phyloP scores from a whole-genome alignment of 2,113 vertebrate species.

The Willisornis vidua region DNA sequence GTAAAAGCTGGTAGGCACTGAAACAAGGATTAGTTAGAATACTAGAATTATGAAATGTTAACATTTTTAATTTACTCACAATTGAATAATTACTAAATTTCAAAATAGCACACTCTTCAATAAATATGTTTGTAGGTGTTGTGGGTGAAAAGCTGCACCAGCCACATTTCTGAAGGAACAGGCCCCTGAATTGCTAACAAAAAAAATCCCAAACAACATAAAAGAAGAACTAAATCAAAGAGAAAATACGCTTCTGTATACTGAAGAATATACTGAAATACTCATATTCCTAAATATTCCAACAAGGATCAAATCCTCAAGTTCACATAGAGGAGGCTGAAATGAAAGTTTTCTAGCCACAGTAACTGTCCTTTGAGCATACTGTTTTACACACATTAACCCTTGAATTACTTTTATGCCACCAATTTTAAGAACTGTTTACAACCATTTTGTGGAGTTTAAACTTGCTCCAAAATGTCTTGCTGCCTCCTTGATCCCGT shows the following conservation, averaged over 20 bases:
- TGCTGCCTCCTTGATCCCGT: neutral
- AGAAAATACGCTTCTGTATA: neutral
- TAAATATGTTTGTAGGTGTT: neutral
- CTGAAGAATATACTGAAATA: neutral
- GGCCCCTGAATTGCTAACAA: neutral
- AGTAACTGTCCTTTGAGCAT: neutral
- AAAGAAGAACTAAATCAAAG: neutral
- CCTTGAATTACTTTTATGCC: neutral
- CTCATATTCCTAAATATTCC: neutral
- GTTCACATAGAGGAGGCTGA: neutral
- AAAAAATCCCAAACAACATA: neutral
- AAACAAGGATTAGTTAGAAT: neutral
- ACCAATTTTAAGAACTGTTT: neutral
- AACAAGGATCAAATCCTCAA: neutral
- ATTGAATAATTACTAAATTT: neutral
- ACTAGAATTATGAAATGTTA: neutral
- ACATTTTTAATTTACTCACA: neutral
- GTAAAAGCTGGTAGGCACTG: neutral
- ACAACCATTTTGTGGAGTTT: neutral
- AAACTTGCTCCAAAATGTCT: neutral
- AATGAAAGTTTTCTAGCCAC: neutral
- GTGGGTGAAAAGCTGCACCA: neutral
- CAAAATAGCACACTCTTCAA: neutral
- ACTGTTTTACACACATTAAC: neutral
- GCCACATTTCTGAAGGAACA: neutral